phyloP scores from a whole-genome alignment of 2,888 invertebrate genomes.

The Aphelenchoides bicaudatus region DNA sequence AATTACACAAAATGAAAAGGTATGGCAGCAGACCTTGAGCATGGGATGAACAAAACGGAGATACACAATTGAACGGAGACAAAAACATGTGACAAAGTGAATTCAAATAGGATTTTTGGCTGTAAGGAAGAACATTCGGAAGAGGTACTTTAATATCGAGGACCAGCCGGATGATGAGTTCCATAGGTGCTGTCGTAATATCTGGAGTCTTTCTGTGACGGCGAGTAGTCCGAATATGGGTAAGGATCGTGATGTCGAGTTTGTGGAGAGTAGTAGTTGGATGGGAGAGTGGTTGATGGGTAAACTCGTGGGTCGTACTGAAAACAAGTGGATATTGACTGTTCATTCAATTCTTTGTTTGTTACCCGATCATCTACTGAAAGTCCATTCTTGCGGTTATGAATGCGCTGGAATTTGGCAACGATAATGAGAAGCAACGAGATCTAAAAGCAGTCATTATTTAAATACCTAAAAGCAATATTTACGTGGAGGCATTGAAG shows the following conservation, averaged over 20 bases:
- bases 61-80: no score
- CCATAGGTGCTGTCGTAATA: constrained; percentile 29
- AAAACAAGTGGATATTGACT: no score
- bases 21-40: no score
- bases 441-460: constrained; percentile 45
- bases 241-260: constrained; percentile 22
- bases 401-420: constrained; percentile 60
- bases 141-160: constrained; percentile 17
- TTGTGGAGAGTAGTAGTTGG: constrained; percentile 39
- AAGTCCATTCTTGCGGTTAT: constrained; percentile 41
- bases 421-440: constrained; percentile 56
- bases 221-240: constrained; percentile 36
- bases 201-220: constrained; percentile 30
- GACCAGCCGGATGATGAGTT: constrained; percentile 11
- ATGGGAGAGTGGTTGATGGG: constrained; percentile 31
- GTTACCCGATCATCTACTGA: constrained; percentile 3
- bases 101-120: no score
- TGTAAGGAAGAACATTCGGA: no score
- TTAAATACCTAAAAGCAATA: not conserved
- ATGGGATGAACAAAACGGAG: no score
- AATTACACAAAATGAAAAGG: no score
- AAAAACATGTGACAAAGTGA: no score
- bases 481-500: constrained; percentile 58
- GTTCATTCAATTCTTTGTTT: no score
- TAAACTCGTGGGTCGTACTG: constrained; percentile 30